Percentiles rank a stretch among this genome's conserved stretches.
phyloP scores from a whole-genome alignment of 2,797 vertebrate genomes.

The Synaphobranchus kaupii region DNA sequence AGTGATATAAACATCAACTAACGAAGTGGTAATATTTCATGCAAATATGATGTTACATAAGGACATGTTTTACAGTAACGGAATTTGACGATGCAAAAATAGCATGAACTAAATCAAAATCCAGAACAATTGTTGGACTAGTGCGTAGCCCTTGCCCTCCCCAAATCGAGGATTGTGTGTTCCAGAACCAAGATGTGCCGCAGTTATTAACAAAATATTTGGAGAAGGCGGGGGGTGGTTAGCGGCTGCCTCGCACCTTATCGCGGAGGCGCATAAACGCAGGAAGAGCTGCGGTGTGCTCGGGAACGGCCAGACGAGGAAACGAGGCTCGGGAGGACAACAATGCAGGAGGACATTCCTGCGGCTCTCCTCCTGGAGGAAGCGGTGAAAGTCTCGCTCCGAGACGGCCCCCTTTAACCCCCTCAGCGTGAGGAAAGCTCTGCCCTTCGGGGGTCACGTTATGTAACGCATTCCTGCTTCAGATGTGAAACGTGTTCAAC shows the following conservation, averaged over 20 bases:
- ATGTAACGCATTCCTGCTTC: not conserved
- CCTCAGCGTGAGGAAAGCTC: not conserved
- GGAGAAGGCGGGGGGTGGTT: not conserved
- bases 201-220: constrained; percentile 7
- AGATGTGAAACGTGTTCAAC: not conserved
- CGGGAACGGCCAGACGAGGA: not conserved
- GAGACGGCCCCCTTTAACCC: not conserved
- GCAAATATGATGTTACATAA: not conserved
- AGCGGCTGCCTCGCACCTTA: not conserved
- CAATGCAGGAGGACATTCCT: constrained; percentile 5
- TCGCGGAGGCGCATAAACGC: constrained; percentile 10
- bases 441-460: not conserved
- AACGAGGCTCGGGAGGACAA: not conserved
- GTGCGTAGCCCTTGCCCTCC: not conserved
- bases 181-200: not conserved
- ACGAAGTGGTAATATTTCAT: not conserved
- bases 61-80: not conserved
- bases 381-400: not conserved
- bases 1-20: not conserved
- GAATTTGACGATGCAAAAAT: not conserved
- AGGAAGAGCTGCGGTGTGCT: not conserved
- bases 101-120: too few relatives aligned
- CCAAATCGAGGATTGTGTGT: not conserved
- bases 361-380: constrained; percentile 1
- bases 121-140: not conserved